These are phyloP conservation scores for Eumeta japonica DNA, from an alignment of 1,140 invertebrate species.

Conservation along the genomic window DNA sequence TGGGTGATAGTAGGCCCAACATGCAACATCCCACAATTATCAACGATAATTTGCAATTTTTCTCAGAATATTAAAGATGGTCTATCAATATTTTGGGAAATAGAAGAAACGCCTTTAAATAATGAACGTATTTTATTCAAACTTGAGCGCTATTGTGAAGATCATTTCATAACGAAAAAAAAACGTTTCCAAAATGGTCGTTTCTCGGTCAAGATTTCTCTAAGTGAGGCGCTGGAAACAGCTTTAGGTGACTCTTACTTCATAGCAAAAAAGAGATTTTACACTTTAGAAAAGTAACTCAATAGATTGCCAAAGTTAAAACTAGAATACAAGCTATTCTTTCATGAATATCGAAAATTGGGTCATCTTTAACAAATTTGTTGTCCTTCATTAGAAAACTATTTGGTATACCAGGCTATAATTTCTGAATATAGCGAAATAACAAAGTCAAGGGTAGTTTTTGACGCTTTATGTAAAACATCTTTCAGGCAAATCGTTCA, in stretches of 20 bases:
- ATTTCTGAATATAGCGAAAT: conserved; percentile 17
- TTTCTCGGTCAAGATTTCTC: conserved; percentile 5
- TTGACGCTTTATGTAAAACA: conserved; percentile 28
- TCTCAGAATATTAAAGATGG: too few species aligned
- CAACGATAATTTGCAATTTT: too few species aligned
- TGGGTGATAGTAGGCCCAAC: too few species aligned
- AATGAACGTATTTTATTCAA: too few species aligned
- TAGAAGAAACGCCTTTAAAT: too few species aligned
- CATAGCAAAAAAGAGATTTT: conserved; percentile 4
- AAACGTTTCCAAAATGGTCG: conserved; percentile 3
- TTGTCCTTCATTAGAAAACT: too few species aligned
- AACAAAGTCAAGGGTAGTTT: conserved; percentile 28
- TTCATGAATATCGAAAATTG: conserved; percentile 24
- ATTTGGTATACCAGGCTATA: conserved; percentile 27
- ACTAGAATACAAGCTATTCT: conserved; percentile 17
- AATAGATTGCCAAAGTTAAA: conserved; percentile 8
- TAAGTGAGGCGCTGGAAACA: conserved; percentile 1
- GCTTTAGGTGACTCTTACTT: conserved; percentile 4
- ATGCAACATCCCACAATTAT: too few species aligned
- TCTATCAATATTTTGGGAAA: too few species aligned
- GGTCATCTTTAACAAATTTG: conserved; percentile 19
- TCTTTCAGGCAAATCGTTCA: conserved; percentile 22
- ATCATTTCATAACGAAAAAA: too few species aligned
- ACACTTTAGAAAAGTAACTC: background rate
- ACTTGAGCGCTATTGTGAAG: too few species aligned